These are phyloP conservation scores for Manis javanica DNA, from an alignment of 2,797 vertebrate species.

Conservation along the genomic window DNA sequence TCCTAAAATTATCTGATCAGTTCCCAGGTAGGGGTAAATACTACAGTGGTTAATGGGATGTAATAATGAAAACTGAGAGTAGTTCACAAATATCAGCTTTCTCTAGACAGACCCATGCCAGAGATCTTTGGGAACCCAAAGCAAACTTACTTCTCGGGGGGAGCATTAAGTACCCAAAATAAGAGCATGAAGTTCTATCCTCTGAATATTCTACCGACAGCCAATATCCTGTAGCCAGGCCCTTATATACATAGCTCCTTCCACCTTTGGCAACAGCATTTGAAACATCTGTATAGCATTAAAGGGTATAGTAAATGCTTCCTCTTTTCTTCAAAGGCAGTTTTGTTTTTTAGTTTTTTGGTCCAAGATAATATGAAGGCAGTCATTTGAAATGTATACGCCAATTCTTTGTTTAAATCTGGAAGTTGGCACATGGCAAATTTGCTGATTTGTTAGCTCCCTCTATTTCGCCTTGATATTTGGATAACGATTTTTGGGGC, in stretches of 20 bases:
- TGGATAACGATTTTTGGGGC: slow-evolving; percentile 55
- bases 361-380: slow-evolving; percentile 47
- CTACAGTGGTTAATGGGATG: not conserved
- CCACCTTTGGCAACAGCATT: slow-evolving; percentile 49
- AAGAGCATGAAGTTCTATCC: not conserved
- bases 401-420: slow-evolving; percentile 32
- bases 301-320: slow-evolving; percentile 62
- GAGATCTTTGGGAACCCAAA: not conserved
- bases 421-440: slow-evolving; percentile 59
- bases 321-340: slow-evolving; percentile 74
- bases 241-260: not conserved
- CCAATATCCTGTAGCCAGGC: not conserved
- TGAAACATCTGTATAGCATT: slow-evolving; percentile 76
- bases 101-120: not conserved
- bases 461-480: slow-evolving; percentile 42
- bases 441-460: slow-evolving; percentile 40
- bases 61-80: not conserved
- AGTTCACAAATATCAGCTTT: not conserved
- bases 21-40: not conserved
- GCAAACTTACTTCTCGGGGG: not conserved
- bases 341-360: slow-evolving; percentile 58
- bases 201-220: not conserved
- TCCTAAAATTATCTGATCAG: not conserved
- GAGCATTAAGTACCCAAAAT: not conserved
- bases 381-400: slow-evolving; percentile 70